These are phyloP conservation scores for Erpornis zantholeuca DNA, from an alignment of 2,113 vertebrate genomes.

Conservation along the genomic window DNA sequence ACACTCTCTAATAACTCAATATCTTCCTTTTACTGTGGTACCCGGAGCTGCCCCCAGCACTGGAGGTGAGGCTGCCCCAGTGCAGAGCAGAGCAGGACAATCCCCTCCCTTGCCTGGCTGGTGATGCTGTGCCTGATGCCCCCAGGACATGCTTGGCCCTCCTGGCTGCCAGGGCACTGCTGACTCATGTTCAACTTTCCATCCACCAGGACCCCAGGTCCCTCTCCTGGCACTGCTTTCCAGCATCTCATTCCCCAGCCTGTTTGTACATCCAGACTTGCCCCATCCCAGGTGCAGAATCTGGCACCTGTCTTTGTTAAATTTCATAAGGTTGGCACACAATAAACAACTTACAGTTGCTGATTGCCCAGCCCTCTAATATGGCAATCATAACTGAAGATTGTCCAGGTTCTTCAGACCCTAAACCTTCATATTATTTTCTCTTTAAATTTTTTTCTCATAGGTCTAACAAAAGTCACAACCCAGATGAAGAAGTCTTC, in stretches of 20 bases:
- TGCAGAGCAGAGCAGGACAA: background rate
- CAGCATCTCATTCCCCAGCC: background rate
- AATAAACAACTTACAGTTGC: background rate
- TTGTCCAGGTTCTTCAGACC: background rate
- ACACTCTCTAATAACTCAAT: background rate
- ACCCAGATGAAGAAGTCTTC: background rate
- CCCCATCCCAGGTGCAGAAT: background rate
- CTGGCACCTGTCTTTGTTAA: background rate
- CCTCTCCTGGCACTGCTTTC: background rate
- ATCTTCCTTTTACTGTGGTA: accelerated
- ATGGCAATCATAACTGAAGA: background rate
- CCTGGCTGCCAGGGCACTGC: background rate
- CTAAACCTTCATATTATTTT: background rate
- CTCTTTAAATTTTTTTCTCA: background rate
- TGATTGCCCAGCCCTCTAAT: background rate
- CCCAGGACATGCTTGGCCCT: background rate
- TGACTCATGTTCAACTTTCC: accelerated
- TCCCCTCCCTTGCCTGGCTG: background rate
- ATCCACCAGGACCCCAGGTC: accelerated
- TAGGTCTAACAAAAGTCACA: background rate
- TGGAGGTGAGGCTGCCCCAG: accelerated
- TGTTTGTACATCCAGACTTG: background rate
- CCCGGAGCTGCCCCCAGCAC: background rate
- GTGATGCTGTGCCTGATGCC: background rate
- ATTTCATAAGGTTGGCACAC: accelerated